These are phyloP conservation scores for Acronicta alni DNA, from an alignment of 2,888 invertebrate genomes.

Conservation along the genomic window DNA sequence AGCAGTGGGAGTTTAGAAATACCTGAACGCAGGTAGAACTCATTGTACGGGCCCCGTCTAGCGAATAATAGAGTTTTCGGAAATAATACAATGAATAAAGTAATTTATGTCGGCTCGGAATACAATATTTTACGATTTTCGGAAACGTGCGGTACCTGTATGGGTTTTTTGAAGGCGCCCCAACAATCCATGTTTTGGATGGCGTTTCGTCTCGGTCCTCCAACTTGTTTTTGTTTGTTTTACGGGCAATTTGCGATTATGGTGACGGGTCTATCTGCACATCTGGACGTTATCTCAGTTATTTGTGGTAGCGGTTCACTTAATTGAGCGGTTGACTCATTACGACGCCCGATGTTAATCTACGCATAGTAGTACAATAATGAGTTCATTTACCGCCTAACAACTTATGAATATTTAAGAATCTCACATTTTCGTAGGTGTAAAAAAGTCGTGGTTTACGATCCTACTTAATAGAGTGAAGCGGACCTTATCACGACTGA, in stretches of 20 bases:
- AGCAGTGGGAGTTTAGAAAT: conserved; percentile 83
- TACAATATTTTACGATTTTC: conserved; percentile 82
- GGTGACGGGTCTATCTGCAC: conserved; percentile 67
- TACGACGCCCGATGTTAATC: conserved; percentile 77
- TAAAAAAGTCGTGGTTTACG: conserved; percentile 71
- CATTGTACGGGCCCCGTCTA: conserved; percentile 80
- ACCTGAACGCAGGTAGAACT: conserved; percentile 83
- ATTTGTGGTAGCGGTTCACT: conserved; percentile 65
- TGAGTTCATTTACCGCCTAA: conserved; percentile 80
- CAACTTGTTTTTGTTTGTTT: conserved; percentile 84
- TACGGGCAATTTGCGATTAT: conserved; percentile 84
- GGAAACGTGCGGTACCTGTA: conserved; percentile 77
- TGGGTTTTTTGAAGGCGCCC: conserved; percentile 59
- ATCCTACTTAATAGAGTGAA: conserved; percentile 66
- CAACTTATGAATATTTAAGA: conserved; percentile 82
- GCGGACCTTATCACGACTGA: conserved; percentile 63
- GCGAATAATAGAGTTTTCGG: conserved; percentile 87
- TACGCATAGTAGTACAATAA: conserved; percentile 76
- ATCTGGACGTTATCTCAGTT: conserved; percentile 65
- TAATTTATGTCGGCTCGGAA: conserved; percentile 85
- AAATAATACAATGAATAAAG: conserved; percentile 85
- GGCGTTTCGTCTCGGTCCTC: conserved; percentile 79
- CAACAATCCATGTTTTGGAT: conserved; percentile 78
- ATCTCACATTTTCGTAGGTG: conserved; percentile 66
- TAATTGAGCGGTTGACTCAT: conserved; percentile 81